Evolutionary conservation across 2,113 vertebrate species (phyloP), one percentile per base, ranked within the genome.

Genomic region (Melospiza melodia): DNA sequence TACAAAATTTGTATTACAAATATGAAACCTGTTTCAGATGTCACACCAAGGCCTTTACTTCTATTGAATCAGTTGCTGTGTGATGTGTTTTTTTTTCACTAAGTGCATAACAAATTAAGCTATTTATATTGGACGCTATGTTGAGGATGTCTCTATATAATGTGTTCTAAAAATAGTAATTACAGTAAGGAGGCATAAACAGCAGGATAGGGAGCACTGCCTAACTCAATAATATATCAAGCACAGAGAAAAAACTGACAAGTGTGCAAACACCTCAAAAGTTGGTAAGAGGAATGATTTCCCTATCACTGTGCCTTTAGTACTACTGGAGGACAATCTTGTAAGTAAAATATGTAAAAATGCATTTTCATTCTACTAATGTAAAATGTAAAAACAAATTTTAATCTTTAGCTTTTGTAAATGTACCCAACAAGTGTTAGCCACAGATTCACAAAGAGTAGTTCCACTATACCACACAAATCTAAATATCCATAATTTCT

Each of bases 41-140:
- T 37, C 20, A 37, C 17, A 76, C 20, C 37, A 61, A 67, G 20
- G 16, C 27, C 83, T 73, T 79, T 49, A 63, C 11, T 57, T 68
- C n/a, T 39, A 8, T 31, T 49, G 19, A 72, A 69, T 39, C 2
- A 2, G 11, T 31, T 87, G 27, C 48, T 37, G 18, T 21, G 24
- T 71, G 15, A 55, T 59, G 15, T 17, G 66, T 25, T 72, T 28
- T 57, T 57, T 81, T 74, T 72, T 31, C 54, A 54, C 11, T 14
- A 18, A 30, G 4, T 17, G 20, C 75, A 28, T 28, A 80, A 62
- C 8, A 14, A 90, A 69, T 69, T 74, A 69, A 55, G 23, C 21
- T 24, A 14, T 2, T 9, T 7, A 12, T 52, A 57, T 0, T 11
- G n/a, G 68, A 58, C 15, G 14, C 10, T 11, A 20, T 5, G 15